These are phyloP conservation scores for Tragelaphus strepsiceros DNA, from an alignment of 2,113 vertebrate species.

Conservation along the genomic window DNA sequence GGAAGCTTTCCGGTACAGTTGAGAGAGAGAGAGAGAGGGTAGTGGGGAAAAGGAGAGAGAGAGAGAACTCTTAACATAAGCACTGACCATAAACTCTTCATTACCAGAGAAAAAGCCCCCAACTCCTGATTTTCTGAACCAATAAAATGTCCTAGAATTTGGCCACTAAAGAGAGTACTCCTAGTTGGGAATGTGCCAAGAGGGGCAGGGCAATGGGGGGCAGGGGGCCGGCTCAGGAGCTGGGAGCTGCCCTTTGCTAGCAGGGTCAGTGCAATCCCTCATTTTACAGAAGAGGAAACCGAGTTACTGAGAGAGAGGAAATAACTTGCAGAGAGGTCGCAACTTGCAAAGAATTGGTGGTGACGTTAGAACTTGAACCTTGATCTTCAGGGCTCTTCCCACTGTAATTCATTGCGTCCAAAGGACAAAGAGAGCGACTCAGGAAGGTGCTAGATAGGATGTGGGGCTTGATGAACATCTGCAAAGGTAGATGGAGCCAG, in stretches of 20 bases:
- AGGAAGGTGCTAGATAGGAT: not conserved
- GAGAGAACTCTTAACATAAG: not conserved
- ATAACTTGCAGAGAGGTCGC: not conserved
- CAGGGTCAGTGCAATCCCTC: not conserved
- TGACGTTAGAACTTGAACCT: not conserved
- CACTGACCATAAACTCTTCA: not conserved
- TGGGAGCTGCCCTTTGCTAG: not conserved
- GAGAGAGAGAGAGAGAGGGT: not conserved
- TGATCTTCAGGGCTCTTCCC: not conserved
- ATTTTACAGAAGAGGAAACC: slow-evolving; percentile 40
- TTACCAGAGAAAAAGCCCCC: not conserved
- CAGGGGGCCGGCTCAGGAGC: not conserved
- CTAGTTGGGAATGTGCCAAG: not conserved
- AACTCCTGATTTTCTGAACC: not conserved
- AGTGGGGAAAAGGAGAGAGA: not conserved
- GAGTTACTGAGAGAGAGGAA: slow-evolving; percentile 19
- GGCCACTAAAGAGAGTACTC: not conserved
- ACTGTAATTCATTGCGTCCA: not conserved
- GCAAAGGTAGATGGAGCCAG: not conserved
- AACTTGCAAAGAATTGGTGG: not conserved
- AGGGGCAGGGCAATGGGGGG: not conserved
- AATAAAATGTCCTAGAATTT: not conserved
- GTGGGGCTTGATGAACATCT: not conserved
- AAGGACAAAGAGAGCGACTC: not conserved
- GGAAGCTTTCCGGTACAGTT: not conserved